phyloP scores from a whole-genome alignment of 2,113 vertebrate species.

The Poeciliopsis prolifica region DNA sequence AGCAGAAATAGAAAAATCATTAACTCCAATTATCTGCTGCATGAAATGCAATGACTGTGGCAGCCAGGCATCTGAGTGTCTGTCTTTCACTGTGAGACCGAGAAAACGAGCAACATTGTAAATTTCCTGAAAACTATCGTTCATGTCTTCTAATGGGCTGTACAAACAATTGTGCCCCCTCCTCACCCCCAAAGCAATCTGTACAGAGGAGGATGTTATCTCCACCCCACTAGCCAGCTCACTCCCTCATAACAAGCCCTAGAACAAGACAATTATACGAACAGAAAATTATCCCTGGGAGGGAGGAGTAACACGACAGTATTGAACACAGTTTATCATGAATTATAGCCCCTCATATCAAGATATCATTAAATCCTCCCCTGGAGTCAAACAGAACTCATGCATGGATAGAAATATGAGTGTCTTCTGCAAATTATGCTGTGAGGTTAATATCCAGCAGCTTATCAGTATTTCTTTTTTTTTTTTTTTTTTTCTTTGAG shows the following conservation, averaged over 20 bases:
- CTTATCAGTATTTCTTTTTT: slow-evolving; percentile 24
- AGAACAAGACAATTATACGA: slow-evolving; percentile 57
- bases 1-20: not conserved
- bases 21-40: not conserved
- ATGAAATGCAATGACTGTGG: not conserved
- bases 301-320: slow-evolving; percentile 40
- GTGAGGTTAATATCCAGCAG: slow-evolving; percentile 34
- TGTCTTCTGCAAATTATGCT: slow-evolving; percentile 44
- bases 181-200: slow-evolving; percentile 9
- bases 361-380: slow-evolving; percentile 73
- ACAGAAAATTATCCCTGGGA: slow-evolving; percentile 58
- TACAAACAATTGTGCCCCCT: slow-evolving; percentile 2
- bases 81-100: too few relatives aligned
- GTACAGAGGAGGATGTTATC: not conserved
- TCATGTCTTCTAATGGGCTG: not conserved
- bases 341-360: slow-evolving; percentile 68
- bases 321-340: slow-evolving; percentile 60
- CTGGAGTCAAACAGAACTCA: slow-evolving; percentile 65
- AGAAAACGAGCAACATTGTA: too few relatives aligned
- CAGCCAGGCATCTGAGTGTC: not conserved
- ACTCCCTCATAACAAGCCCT: slow-evolving; percentile 37
- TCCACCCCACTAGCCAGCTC: slow-evolving; percentile 1
- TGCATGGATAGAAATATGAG: slow-evolving; percentile 47
- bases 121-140: not conserved
- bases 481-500: not conserved